A percentile compares a stretch with the other conserved stretches of the same genome.
phyloP scores from a whole-genome alignment of 1,140 invertebrate genomes.

The Nasonia vitripennis region DNA sequence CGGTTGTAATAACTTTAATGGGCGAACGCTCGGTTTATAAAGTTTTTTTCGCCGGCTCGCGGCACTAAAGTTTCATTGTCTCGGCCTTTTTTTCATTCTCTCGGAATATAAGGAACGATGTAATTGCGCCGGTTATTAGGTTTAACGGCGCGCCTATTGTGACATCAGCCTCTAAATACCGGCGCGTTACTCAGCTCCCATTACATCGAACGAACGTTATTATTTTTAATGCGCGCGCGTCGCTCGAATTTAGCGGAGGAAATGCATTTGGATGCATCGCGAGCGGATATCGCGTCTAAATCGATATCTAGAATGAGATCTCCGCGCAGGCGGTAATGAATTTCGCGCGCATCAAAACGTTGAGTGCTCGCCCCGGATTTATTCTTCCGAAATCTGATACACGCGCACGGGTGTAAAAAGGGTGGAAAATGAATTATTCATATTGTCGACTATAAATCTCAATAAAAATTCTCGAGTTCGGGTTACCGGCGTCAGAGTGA shows the following conservation, averaged over 20 bases:
- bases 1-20: conserved; percentile 21
- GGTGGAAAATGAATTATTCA: no score
- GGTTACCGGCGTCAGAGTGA: not conserved
- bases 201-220: not conserved
- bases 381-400: no score
- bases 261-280: no score
- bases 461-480: no score
- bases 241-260: not conserved
- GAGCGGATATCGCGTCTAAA: not conserved
- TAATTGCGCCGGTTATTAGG: conserved; percentile 3
- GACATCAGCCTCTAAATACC: conserved; percentile 24
- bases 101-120: not conserved
- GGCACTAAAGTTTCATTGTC: conserved; percentile 28
- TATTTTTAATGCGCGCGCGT: not conserved
- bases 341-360: no score
- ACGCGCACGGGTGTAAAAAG: no score
- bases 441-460: no score
- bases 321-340: no score
- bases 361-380: no score
- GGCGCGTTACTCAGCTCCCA: not conserved
- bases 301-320: conserved; percentile 13
- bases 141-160: conserved; percentile 23
- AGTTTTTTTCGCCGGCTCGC: not conserved
- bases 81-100: not conserved
- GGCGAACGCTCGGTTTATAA: not conserved